Evolutionary conservation across 2,888 invertebrate species (phyloP).

Genomic region (Cremastinae sp.): DNA sequence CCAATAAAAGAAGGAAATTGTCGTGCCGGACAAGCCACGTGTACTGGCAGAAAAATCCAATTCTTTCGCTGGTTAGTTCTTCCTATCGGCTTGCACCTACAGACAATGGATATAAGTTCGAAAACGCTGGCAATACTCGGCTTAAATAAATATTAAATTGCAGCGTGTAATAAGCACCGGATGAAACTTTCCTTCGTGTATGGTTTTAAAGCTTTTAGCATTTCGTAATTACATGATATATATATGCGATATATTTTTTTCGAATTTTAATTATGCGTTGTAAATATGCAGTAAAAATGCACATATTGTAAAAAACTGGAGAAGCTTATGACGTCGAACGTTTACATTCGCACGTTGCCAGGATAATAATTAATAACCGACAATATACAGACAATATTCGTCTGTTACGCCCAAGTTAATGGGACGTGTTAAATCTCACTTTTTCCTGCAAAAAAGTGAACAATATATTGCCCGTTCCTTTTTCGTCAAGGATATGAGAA

Average conservation of each 20-base stretch:
- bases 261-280: too few species aligned
- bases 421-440: not conserved
- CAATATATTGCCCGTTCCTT: not conserved
- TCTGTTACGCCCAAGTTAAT: too few species aligned
- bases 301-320: too few species aligned
- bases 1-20: constrained; percentile 60
- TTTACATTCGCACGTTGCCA: too few species aligned
- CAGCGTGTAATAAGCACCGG: not conserved
- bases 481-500: not conserved
- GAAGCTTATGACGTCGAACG: too few species aligned
- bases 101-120: constrained; percentile 63
- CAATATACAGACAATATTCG: too few species aligned
- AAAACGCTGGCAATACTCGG: constrained; percentile 48
- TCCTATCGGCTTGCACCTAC: constrained; percentile 69
- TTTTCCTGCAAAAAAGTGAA: not conserved
- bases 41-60: constrained; percentile 69
- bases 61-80: constrained; percentile 71
- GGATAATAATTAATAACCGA: too few species aligned
- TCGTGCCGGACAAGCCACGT: constrained; percentile 52
- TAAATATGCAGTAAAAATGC: too few species aligned
- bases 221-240: too few species aligned
- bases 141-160: not conserved
- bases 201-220: too few species aligned
- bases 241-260: too few species aligned
- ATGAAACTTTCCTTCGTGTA: not conserved